These are phyloP conservation scores for Plutella xylostella DNA, from an alignment of 2,888 invertebrate species.

Conservation along the genomic window DNA sequence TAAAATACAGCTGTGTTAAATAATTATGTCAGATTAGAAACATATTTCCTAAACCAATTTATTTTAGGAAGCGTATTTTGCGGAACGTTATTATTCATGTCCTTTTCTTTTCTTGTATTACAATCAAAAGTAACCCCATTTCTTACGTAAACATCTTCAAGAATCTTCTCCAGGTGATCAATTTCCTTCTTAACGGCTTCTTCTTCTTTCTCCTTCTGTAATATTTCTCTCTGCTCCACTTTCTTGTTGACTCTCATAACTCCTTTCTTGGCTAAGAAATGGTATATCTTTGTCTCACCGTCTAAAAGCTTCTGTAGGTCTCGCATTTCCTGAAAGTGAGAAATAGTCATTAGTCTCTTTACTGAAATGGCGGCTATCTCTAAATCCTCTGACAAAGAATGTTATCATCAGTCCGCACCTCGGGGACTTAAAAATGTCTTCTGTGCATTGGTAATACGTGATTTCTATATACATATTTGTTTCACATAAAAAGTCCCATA, in stretches of 20 bases:
- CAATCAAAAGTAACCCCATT: neutral
- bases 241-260: constrained; percentile 72
- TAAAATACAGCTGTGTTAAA: no score
- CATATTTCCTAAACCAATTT: no score
- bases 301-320: constrained; percentile 80
- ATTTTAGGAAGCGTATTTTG: no score
- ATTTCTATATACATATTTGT: no score
- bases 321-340: constrained; percentile 74
- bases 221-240: constrained; percentile 45
- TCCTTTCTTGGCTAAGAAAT: constrained; percentile 79
- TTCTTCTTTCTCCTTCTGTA: constrained; percentile 21
- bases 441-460: no score
- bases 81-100: no score
- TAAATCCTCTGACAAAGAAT: neutral
- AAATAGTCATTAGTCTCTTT: neutral
- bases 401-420: neutral
- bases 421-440: neutral
- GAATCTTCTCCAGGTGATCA: constrained; percentile 28
- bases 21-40: no score
- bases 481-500: no score
- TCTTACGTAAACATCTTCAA: constrained; percentile 40
- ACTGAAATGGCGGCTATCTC: neutral
- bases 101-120: no score
- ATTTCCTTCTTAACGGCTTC: constrained; percentile 25
- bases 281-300: constrained; percentile 77